Evolutionary conservation across 2,888 invertebrate species (phyloP), one percentile per base, ranked within the genome.

Genomic region (Lithophane semibrunnea): DNA sequence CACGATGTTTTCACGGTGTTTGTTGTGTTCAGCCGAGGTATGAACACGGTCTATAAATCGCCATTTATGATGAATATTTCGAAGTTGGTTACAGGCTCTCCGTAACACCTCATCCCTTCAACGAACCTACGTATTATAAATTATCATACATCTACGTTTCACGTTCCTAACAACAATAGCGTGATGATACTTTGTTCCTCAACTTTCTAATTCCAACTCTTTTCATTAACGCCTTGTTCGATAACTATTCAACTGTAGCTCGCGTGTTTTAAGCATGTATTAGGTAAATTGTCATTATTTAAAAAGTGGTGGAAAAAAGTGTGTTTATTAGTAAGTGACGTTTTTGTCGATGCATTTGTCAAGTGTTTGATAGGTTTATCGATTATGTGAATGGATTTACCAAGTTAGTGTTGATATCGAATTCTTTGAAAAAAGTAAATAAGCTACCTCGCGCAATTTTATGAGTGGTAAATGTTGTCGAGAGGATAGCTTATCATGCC

Each of bases 161-260:
- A 42, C n/a, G 81, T 44, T 56, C 61, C 29, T 54, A 16, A 37
- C 4, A 9, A 24, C 8, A 47, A 0, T 80, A 72, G 83, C 80
- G 80, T 81, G 80, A 77, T 77, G 29, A 4, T 64, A 47, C 18
- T 7, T 8, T n/a, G 64, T 81, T 81, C 80, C 80, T 77, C 54
- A 13, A 79, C 83, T 81, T 81, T 81, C 80, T 77, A 82, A 61
- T 67, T 47, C 24, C 61, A 2, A 13, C 13, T 54, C 21, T 66
- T 61, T 82, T 77, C 63, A 63, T 83, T 56, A 70, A 58, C 44
- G 9, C 70, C 8, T 52, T 37, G 10, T 29, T 64, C 61, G 18
- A 44, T 71, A 54, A 47, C 63, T 61, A 49, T 77, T 82, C 67
- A 37, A 42, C 56, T 82, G 49, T 44, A 13, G 4, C 63, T 83